phyloP scores from a whole-genome alignment of 2,888 invertebrate species.

The Automeris io region DNA sequence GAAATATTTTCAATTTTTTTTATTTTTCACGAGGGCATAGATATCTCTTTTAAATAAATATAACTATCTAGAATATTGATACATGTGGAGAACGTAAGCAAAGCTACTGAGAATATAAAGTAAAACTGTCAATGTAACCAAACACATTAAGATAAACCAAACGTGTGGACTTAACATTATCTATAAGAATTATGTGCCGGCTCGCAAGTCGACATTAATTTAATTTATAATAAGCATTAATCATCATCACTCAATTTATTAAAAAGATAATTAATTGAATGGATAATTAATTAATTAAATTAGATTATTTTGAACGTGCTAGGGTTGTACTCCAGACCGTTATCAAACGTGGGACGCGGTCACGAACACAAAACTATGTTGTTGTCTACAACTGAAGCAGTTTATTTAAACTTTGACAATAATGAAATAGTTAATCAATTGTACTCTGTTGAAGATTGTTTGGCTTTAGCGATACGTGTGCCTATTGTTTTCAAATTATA shows the following conservation, averaged over 20 bases:
- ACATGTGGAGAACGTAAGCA: too few relatives aligned
- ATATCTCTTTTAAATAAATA: too few relatives aligned
- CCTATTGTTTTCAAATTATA: background rate
- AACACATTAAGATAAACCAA: too few relatives aligned
- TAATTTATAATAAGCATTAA: background rate
- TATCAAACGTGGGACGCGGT: conserved; percentile 19
- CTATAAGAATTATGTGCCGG: too few relatives aligned
- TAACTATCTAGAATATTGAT: too few relatives aligned
- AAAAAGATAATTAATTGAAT: conserved; percentile 18
- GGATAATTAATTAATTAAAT: conserved; percentile 23
- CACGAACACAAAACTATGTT: conserved; percentile 15
- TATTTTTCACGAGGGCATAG: too few relatives aligned
- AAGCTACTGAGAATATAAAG: too few relatives aligned
- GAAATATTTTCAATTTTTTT: too few relatives aligned
- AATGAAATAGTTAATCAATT: background rate
- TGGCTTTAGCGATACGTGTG: background rate
- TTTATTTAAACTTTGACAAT: conserved; percentile 3
- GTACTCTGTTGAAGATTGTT: background rate
- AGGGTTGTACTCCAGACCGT: conserved; percentile 10
- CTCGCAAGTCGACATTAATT: background rate
- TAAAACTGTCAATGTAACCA: too few relatives aligned
- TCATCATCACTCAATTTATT: conserved; percentile 18
- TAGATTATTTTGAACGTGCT: background rate
- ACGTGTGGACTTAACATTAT: too few relatives aligned
- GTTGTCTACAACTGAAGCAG: background rate